A percentile compares a stretch with the other conserved stretches of the same genome.
Evolutionary conservation across 1,140 invertebrate species (phyloP).

Genomic region (Camponotus pennsylvanicus): DNA sequence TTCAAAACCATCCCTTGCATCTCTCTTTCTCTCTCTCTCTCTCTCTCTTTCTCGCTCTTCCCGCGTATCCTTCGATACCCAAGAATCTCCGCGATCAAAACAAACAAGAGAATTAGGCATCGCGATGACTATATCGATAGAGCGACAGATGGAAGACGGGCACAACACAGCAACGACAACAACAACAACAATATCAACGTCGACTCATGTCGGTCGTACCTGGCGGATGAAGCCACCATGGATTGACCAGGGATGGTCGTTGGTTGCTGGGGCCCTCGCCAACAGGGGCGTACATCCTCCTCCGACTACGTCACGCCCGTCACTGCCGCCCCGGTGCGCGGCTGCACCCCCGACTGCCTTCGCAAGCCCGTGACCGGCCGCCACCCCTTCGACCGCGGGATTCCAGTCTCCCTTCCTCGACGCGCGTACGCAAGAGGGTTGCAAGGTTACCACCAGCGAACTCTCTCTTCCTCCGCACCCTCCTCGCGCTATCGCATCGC

Average conservation of each 20-base stretch:
- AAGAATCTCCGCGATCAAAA: slow-evolving; percentile 22
- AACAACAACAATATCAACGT: slow-evolving; percentile 24
- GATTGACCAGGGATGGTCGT: slow-evolving; percentile 83
- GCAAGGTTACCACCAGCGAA: slow-evolving; percentile 82
- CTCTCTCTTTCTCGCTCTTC: neutral
- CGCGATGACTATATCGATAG: neutral
- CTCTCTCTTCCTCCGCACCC: slow-evolving; percentile 7
- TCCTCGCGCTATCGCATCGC: slow-evolving; percentile 46
- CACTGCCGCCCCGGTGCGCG: slow-evolving; percentile 81
- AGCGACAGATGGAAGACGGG: slow-evolving; percentile 38
- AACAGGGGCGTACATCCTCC: slow-evolving; percentile 86
- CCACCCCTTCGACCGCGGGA: slow-evolving; percentile 76
- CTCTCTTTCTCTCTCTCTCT: too few species aligned
- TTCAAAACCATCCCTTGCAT: slow-evolving; percentile 42
- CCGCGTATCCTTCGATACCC: neutral
- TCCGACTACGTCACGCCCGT: slow-evolving; percentile 85
- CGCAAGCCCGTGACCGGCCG: slow-evolving; percentile 74
- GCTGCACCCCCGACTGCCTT: slow-evolving; percentile 75
- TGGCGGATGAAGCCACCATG: slow-evolving; percentile 85
- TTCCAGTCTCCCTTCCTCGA: slow-evolving; percentile 75
- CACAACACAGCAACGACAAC: slow-evolving; percentile 20
- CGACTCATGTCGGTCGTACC: slow-evolving; percentile 76
- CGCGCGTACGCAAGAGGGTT: slow-evolving; percentile 80
- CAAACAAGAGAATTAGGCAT: slow-evolving; percentile 8
- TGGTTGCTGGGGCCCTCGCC: slow-evolving; percentile 84